Evolutionary conservation across 53 echinoderm and acorn worm species (phyloP).

Genomic region (Temnopleurus reevesii): DNA sequence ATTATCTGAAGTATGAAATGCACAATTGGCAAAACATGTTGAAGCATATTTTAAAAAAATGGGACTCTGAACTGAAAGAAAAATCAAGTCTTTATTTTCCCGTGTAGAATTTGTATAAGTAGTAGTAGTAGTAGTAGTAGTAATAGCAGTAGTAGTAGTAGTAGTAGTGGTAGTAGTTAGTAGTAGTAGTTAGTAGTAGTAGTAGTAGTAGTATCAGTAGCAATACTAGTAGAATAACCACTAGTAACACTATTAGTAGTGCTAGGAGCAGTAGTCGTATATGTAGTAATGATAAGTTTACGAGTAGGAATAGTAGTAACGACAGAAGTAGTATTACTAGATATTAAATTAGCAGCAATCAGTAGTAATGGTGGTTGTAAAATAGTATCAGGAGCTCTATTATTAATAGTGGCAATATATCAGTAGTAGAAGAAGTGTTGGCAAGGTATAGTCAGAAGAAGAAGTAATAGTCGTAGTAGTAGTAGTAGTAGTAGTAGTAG

Average conservation of each 20-base stretch:
- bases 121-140: background rate
- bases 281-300: too few relatives aligned
- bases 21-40: too few relatives aligned
- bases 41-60: too few relatives aligned
- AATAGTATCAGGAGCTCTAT: background rate
- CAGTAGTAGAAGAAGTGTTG: background rate
- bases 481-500: background rate
- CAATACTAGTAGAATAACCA: background rate
- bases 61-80: too few relatives aligned
- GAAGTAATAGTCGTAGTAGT: too few relatives aligned
- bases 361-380: background rate
- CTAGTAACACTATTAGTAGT: background rate
- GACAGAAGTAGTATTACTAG: background rate
- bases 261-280: too few relatives aligned
- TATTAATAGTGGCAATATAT: background rate
- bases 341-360: background rate
- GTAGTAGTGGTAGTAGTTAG: background rate
- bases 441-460: background rate
- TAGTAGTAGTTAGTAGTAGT: background rate
- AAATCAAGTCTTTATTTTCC: too few relatives aligned
- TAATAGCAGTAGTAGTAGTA: background rate
- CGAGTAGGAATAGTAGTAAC: background rate
- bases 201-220: background rate
- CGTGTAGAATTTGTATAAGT: too few relatives aligned
- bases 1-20: too few relatives aligned